Conservation (phyloP, 2,797 vertebrate genomes). For the Brotula barbata region DNA sequence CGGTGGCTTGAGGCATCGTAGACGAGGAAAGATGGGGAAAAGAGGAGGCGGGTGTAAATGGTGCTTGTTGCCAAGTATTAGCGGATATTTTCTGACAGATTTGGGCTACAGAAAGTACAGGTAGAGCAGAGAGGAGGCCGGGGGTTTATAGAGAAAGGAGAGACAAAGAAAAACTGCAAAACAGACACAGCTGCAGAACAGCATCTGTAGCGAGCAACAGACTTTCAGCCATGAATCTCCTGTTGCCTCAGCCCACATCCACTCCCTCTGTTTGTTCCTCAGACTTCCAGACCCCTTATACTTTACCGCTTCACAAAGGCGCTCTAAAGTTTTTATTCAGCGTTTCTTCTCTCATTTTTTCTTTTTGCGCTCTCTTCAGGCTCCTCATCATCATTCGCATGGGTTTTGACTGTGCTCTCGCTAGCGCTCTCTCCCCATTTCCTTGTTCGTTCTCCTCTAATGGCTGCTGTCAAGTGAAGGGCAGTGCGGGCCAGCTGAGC, state of each 20-base stretch:
- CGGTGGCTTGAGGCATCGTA: conserved; percentile 38
- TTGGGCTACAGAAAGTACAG: conserved; percentile 66
- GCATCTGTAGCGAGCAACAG: conserved; percentile 46
- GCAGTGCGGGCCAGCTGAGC: conserved; percentile 62
- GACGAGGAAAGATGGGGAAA: conserved; percentile 26
- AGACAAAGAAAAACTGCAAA: conserved; percentile 34
- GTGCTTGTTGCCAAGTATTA: conserved; percentile 51
- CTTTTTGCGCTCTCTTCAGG: conserved; percentile 39
- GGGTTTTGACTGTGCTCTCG: conserved; percentile 7
- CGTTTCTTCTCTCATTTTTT: conserved; percentile 54
- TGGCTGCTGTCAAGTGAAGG: conserved; percentile 68
- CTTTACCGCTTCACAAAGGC: conserved; percentile 20
- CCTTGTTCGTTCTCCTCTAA: conserved; percentile 38
- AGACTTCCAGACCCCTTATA: conserved; percentile 7
- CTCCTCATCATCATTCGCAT: conserved; percentile 37
- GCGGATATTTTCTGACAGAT: conserved; percentile 70
- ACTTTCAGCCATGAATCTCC: conserved; percentile 56
- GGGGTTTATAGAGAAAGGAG: conserved; percentile 36
- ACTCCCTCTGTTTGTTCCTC: conserved; percentile 45
- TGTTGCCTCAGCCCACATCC: conserved; percentile 59
- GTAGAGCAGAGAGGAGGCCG: conserved; percentile 59
- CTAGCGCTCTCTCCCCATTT: conserved; percentile 11
- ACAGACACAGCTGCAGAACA: conserved; percentile 56
- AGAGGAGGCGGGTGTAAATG: conserved; percentile 42
- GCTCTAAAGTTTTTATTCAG: conserved; percentile 58